phyloP scores from a whole-genome alignment of 2,888 invertebrate species.

The Poecilus cupreus region DNA sequence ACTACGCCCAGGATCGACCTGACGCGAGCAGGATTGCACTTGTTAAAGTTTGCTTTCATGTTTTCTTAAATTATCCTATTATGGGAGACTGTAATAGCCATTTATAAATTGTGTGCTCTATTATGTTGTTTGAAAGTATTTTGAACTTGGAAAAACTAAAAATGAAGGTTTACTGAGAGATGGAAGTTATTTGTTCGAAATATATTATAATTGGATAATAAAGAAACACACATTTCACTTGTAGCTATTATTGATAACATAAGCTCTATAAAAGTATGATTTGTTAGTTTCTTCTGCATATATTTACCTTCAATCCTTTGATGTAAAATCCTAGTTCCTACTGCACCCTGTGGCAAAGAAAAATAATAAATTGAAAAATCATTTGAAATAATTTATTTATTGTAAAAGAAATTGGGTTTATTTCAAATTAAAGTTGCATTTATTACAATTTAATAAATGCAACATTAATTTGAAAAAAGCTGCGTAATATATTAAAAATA shows the following conservation, averaged over 20 bases:
- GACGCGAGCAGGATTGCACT: constrained; percentile 25
- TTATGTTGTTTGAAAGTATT: neutral
- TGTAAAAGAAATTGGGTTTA: neutral
- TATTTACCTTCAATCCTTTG: neutral
- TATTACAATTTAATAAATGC: neutral
- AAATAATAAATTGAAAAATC: neutral
- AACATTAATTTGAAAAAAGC: neutral
- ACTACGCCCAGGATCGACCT: constrained; percentile 51
- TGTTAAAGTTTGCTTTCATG: constrained; percentile 37
- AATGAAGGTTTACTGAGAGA: neutral
- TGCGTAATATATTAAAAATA: neutral
- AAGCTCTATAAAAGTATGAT: neutral
- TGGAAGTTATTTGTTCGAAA: neutral
- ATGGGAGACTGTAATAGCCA: neutral
- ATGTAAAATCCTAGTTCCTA: neutral
- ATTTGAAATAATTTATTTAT: constrained; percentile 30
- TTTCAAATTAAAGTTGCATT: neutral
- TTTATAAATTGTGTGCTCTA: constrained; percentile 13
- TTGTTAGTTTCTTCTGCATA: neutral
- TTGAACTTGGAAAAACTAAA: neutral
- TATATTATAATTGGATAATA: neutral
- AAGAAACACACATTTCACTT: neutral
- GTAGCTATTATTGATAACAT: neutral
- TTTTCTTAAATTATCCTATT: constrained; percentile 40
- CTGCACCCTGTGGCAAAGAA: neutral